Percentiles rank a stretch among this genome's conserved stretches.
Evolutionary conservation across 2,888 invertebrate genomes (phyloP).

Genomic region (Tubulanus polymorphus): DNA sequence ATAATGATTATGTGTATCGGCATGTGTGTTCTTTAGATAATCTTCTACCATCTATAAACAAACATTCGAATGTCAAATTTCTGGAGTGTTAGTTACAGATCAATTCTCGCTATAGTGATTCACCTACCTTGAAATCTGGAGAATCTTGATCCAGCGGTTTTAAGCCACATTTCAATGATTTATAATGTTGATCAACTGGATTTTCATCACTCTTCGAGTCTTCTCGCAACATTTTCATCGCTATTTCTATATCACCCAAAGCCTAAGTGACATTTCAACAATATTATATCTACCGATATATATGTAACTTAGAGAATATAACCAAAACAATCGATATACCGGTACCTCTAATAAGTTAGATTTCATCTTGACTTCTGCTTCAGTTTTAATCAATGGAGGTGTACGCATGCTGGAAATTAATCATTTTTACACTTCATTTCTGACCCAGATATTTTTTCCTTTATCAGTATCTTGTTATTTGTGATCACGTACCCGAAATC

Average conservation of each 20-base stretch:
- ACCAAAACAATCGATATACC: too few relatives aligned
- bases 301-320: too few relatives aligned
- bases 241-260: slow-evolving; percentile 55
- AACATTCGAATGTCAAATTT: neutral
- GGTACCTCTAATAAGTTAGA: slow-evolving; percentile 54
- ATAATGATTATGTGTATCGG: slow-evolving; percentile 55
- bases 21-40: slow-evolving; percentile 55
- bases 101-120: neutral
- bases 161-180: slow-evolving; percentile 52
- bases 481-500: slow-evolving; percentile 53
- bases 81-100: neutral
- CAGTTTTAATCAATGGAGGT: slow-evolving; percentile 55
- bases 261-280: too few relatives aligned
- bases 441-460: too few relatives aligned
- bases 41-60: slow-evolving; percentile 49
- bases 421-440: too few relatives aligned
- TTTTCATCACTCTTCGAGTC: slow-evolving; percentile 44
- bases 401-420: slow-evolving; percentile 53
- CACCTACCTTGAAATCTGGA: slow-evolving; percentile 50
- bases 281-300: too few relatives aligned
- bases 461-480: too few relatives aligned
- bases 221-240: slow-evolving; percentile 52
- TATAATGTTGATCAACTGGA: slow-evolving; percentile 56
- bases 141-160: slow-evolving; percentile 38
- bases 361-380: slow-evolving; percentile 51